A percentile compares a stretch with the other conserved stretches of the same genome.
Evolutionary conservation across 2,113 vertebrate genomes (phyloP).

Genomic region (Dasyprocta punctata): DNA sequence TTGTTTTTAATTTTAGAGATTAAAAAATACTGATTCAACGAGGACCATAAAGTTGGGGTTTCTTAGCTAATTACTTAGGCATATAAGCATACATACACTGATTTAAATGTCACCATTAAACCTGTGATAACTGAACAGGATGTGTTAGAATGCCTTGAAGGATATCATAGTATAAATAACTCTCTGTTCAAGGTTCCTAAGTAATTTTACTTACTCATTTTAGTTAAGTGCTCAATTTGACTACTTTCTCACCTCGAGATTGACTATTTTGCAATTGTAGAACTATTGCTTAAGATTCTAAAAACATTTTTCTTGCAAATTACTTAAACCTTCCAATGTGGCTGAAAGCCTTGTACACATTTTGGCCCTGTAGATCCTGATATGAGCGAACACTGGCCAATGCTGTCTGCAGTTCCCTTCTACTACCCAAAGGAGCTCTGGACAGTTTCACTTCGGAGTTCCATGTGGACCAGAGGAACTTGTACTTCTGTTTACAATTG

Average conservation of each 20-base stretch:
- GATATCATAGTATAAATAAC: not conserved
- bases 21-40: not conserved
- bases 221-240: not conserved
- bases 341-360: conserved; percentile 3
- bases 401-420: not conserved
- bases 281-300: conserved; percentile 41
- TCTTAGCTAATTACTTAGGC: not conserved
- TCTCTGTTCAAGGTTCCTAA: not conserved
- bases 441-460: conserved; percentile 67
- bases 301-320: conserved; percentile 58
- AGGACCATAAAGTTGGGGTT: not conserved
- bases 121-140: not conserved
- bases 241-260: not conserved
- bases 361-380: not conserved
- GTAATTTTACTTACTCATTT: not conserved
- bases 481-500: conserved; percentile 51
- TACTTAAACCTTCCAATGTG: conserved; percentile 38
- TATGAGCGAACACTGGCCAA: conserved; percentile 44
- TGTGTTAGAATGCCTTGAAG: not conserved
- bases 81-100: not conserved
- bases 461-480: not conserved
- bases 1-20: not conserved
- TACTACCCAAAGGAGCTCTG: conserved; percentile 39
- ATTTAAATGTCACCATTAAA: not conserved
- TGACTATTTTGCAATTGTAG: conserved; percentile 36